These are phyloP conservation scores for Ctenopoma kingsleyae DNA, from an alignment of 2,797 vertebrate genomes.

Conservation along the genomic window DNA sequence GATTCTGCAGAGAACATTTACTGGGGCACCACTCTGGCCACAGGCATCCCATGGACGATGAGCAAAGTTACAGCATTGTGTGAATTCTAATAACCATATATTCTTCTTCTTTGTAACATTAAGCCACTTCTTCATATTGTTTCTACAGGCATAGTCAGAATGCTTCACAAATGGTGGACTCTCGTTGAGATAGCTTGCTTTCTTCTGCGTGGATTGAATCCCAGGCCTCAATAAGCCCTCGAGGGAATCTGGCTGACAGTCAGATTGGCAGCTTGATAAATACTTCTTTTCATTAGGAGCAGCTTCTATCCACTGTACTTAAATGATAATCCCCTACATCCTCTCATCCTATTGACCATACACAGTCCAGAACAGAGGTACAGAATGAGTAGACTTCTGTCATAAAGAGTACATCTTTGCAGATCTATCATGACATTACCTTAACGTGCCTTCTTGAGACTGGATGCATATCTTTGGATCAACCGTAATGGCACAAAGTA, in stretches of 20 bases:
- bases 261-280: constrained; percentile 71
- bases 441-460: constrained; percentile 1
- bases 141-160: constrained; percentile 27
- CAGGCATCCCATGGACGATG: constrained; percentile 57
- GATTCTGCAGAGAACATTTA: constrained; percentile 62
- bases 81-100: constrained; percentile 12
- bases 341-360: constrained; percentile 45
- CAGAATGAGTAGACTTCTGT: constrained; percentile 10
- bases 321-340: constrained; percentile 58
- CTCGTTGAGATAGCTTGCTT: constrained; percentile 40
- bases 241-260: constrained; percentile 56
- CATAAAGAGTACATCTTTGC: not conserved
- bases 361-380: constrained; percentile 29
- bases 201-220: constrained; percentile 45
- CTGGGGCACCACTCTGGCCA: constrained; percentile 54
- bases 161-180: constrained; percentile 34
- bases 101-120: constrained; percentile 16
- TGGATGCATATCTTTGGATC: constrained; percentile 16
- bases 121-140: constrained; percentile 10
- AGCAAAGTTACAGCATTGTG: constrained; percentile 41
- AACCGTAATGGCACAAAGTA: not conserved
- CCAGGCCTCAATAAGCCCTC: constrained; percentile 41
- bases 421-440: not conserved
- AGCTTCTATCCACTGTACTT: constrained; percentile 61
- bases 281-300: constrained; percentile 69